Evolutionary conservation across 2,797 vertebrate species (phyloP), one percentile per base, ranked within the genome.

Genomic region (Pelobates cultripes): DNA sequence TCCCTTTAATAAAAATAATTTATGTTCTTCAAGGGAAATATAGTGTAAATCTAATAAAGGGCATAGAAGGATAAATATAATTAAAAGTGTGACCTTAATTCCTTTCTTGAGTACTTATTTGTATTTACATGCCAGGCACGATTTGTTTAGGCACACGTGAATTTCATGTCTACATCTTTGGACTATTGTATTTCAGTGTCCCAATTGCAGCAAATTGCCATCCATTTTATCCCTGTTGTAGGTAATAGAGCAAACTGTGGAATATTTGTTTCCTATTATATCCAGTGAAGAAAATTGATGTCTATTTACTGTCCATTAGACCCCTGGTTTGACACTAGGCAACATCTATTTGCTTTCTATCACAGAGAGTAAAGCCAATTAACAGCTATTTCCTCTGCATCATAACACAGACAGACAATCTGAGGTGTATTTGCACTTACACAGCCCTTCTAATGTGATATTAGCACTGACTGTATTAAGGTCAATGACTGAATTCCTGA

Each of bases 261-360:
- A 41, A 40, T 78, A 51, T 73, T 55, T 66, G 40, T 51, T 17
- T 66, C 61, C 61, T 43, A 51, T 83, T 83, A 73, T 47, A 60
- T 41, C 63, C 75, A 69, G 63, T 70, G 45, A 67, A 82, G 75
- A 12, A 74, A 78, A 78, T 77, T 77, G 75, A 73, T 51, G 41
- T 70, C 76, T 79, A 78, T 83, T 79, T 83, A 60, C 69, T 72
- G 64, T 70, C 71, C 76, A 79, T 83, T 83, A 83, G 72, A 74
- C 77, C 72, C 81, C 74, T 80, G 66, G 57, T 47, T 57, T 5
- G 12, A 43, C 44, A 42, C 61, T 43, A 79, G 64, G 71, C 77
- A 75, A 55, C 53, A 70, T 70, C 81, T 83, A 83, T 83, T 83
- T 83, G 69, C 66, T 71, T 64, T 79, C 77, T 71, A 79, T 79